Evolutionary conservation across 2,888 invertebrate species (phyloP), one percentile per base, ranked within the genome.

Genomic region (Netelia melanura): DNA sequence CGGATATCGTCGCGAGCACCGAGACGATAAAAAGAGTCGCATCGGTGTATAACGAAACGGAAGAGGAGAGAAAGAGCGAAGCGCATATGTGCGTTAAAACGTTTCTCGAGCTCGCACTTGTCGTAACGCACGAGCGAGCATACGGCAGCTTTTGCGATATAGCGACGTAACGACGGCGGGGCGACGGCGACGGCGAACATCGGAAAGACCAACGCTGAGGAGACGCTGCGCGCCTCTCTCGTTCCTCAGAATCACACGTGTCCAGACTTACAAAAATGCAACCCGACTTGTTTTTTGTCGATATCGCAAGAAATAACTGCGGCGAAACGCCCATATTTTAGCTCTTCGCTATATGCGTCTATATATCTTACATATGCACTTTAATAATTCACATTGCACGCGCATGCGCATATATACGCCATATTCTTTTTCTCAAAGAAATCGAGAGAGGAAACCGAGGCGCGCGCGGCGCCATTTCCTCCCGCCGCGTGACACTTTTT

Each of bases 211-310:
- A 91, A 91, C 90, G 90, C 90, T 87, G 84, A 87, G 90, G 86
- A 77, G 70, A 85, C 76, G 75, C 84, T 84, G 67, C 70, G 87
- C 85, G 86, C 86, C 86, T 17, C 11, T 44, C 70, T 85, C 84
- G 81, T 86, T 85, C 88, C 81, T 83, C 78, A 76, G 90, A 91
- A 90, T 44, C 87, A 89, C 92, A 92, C 90, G 91, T 92, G 92
- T 91, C 90, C 90, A 91, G 92, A 91, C 91, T 87, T 86, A 89
- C 90, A 92, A 91, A 92, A 91, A 92, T 92, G 90, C 87, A 84
- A 83, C 86, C 81, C 83, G 84, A 81, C 77, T 79, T 79, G 64
- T 77, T 74, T 81, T 84, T 70, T 81, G 61, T 79, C 72, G 54
- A 43, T 75, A 72, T 77, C 62, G 68, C 77, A 74, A 78, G 72